phyloP scores from a whole-genome alignment of 2,113 vertebrate genomes.

The Kryptolebias marmoratus region DNA sequence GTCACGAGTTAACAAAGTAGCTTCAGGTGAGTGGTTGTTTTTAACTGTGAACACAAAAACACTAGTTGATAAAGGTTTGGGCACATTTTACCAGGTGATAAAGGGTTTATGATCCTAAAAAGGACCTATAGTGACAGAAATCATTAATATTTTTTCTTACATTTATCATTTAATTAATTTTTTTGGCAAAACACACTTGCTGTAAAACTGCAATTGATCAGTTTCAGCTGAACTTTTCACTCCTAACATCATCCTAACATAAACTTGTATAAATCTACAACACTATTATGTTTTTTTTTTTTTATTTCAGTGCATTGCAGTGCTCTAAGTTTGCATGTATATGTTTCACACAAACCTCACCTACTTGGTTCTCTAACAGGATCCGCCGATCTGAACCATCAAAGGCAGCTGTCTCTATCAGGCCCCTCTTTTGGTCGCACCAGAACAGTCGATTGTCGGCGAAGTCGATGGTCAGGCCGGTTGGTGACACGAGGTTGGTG shows the following conservation, averaged over 20 bases:
- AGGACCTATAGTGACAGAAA: no score
- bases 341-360: conserved; percentile 85
- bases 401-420: conserved; percentile 86
- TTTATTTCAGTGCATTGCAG: background rate
- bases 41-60: no score
- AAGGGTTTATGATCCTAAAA: no score
- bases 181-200: background rate
- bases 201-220: background rate
- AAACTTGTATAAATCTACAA: background rate
- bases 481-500: conserved; percentile 83
- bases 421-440: conserved; percentile 85
- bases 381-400: conserved; percentile 87
- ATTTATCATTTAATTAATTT: background rate
- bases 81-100: no score
- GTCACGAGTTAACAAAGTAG: background rate
- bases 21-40: background rate
- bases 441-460: conserved; percentile 86
- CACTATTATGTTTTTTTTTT: fast-evolving
- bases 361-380: conserved; percentile 92
- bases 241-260: background rate
- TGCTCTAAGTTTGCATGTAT: conserved; percentile 13
- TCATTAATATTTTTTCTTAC: background rate
- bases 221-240: background rate
- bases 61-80: no score
- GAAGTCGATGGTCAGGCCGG: conserved; percentile 88